Percentiles rank a stretch among this genome's conserved stretches.
These are phyloP conservation scores for Tautogolabrus adspersus DNA, from an alignment of 2,113 vertebrate genomes.

Conservation along the genomic window DNA sequence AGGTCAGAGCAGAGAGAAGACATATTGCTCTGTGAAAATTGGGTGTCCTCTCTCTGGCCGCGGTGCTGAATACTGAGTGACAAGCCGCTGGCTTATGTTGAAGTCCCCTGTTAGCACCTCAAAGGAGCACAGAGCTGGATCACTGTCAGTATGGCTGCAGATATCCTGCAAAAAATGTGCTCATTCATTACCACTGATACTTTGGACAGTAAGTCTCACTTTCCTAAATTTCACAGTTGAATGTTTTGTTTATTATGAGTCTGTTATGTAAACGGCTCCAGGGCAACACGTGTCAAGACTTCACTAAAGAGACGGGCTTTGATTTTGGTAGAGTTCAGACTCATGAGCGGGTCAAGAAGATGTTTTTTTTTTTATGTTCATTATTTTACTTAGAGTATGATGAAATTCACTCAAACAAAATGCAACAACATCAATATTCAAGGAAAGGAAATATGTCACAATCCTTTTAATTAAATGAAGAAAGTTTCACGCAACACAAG, in stretches of 20 bases:
- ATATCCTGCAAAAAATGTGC: slow-evolving; percentile 8
- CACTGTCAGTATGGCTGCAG: slow-evolving; percentile 22
- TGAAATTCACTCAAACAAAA: slow-evolving; percentile 21
- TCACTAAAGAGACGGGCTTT: neutral
- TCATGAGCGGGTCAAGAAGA: neutral
- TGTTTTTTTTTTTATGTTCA: neutral
- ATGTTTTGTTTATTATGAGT: neutral
- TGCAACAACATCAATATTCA: slow-evolving; percentile 1
- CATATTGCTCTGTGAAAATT: slow-evolving; percentile 40
- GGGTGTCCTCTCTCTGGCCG: slow-evolving; percentile 34
- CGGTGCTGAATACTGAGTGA: slow-evolving; percentile 47
- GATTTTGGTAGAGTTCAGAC: neutral
- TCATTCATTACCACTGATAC: slow-evolving; percentile 20
- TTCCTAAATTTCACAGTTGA: slow-evolving; percentile 3
- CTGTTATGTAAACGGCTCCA: slow-evolving; percentile 5
- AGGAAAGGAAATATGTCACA: neutral
- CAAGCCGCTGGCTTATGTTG: slow-evolving; percentile 42
- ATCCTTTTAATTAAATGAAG: neutral
- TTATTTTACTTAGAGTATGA: neutral
- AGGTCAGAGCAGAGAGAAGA: slow-evolving; percentile 61
- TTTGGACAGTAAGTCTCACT: slow-evolving; percentile 8
- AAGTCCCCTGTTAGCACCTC: slow-evolving; percentile 28
- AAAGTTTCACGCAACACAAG: neutral
- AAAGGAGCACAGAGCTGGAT: slow-evolving; percentile 26
- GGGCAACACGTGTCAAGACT: neutral